These are phyloP conservation scores for Leptosomus discolor DNA, from an alignment of 2,113 vertebrate genomes.

Conservation along the genomic window DNA sequence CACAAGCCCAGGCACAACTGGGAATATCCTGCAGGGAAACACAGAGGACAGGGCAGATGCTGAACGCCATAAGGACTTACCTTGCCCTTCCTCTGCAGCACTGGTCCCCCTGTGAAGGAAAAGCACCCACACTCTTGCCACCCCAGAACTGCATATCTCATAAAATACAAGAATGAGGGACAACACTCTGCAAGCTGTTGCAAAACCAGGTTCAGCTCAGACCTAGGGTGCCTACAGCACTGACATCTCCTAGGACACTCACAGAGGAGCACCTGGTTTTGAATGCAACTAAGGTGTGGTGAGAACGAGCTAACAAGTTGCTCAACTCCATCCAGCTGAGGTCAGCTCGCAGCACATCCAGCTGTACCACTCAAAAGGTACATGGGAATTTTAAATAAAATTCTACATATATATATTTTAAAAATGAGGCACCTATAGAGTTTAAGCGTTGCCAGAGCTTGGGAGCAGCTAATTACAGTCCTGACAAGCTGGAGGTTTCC, in stretches of 20 bases:
- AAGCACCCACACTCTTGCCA: not conserved
- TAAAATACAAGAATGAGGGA: fast-evolving
- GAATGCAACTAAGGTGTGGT: not conserved
- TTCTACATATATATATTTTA: not conserved
- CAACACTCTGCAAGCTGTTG: fast-evolving
- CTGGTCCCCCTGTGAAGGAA: fast-evolving
- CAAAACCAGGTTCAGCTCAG: not conserved
- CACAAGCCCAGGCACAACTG: not conserved
- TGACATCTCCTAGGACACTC: not conserved
- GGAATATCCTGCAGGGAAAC: not conserved
- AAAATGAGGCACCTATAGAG: not conserved
- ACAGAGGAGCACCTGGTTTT: not conserved
- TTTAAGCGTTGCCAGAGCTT: not conserved
- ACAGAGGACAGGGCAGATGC: not conserved
- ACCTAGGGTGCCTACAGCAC: not conserved
- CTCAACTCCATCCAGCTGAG: not conserved
- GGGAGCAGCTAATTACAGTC: not conserved
- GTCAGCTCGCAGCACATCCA: not conserved
- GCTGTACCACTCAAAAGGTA: not conserved
- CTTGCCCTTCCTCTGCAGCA: not conserved
- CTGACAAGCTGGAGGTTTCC: not conserved
- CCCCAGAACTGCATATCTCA: not conserved
- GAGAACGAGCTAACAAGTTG: not conserved
- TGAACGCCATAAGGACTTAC: not conserved
- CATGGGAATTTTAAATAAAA: not conserved